A percentile compares a stretch with the other conserved stretches of the same genome.
phyloP scores from a whole-genome alignment of 2,113 vertebrate species.

The Hirundichthys speculiger region DNA sequence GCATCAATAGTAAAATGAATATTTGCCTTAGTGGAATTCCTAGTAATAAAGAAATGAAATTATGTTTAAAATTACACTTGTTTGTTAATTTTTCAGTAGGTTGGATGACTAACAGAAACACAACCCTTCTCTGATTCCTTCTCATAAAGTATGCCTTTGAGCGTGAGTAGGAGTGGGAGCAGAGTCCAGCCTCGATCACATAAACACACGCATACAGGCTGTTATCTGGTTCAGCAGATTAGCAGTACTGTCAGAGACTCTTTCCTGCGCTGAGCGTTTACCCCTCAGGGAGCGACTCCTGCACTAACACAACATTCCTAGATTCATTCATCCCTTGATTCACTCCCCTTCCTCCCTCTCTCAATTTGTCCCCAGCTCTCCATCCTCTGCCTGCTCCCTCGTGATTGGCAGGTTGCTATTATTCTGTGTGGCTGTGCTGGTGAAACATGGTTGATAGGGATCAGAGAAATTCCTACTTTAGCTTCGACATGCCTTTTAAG shows the following conservation, averaged over 20 bases:
- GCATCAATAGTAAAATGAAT: background rate
- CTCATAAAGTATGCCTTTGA: constrained; percentile 9
- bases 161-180: constrained; percentile 18
- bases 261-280: constrained; percentile 31
- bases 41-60: constrained; percentile 4
- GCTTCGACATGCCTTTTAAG: constrained; percentile 63
- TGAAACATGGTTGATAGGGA: constrained; percentile 46
- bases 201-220: constrained; percentile 24
- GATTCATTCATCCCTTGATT: constrained; percentile 33
- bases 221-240: constrained; percentile 54
- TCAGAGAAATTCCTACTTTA: constrained; percentile 26
- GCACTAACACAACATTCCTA: constrained; percentile 43
- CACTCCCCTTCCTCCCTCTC: background rate
- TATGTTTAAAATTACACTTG: background rate
- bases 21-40: background rate
- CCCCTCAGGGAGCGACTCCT: constrained; percentile 43
- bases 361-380: background rate
- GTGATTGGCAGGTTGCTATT: constrained; percentile 43
- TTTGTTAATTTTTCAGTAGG: background rate
- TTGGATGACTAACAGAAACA: background rate
- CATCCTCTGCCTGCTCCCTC: constrained; percentile 28
- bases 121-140: constrained; percentile 3
- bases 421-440: constrained; percentile 19
- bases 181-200: constrained; percentile 21
- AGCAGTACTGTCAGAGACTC: constrained; percentile 25